Evolutionary conservation across 2,888 invertebrate genomes (phyloP).

Genomic region (Acanthosepion lycidas): DNA sequence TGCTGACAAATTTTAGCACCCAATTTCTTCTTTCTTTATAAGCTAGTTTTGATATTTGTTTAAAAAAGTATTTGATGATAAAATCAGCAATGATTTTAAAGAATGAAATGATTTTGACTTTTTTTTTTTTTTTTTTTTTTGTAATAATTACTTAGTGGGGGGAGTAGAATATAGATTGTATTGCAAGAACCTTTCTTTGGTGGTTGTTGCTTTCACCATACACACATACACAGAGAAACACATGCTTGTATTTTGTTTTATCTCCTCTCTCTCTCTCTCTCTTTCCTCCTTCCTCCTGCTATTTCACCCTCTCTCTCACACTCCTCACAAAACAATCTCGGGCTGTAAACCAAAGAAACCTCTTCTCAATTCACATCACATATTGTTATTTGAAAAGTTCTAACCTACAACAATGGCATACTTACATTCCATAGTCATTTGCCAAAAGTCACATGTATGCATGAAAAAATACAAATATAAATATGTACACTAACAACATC

Average conservation of each 20-base stretch:
- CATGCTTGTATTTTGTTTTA: background rate
- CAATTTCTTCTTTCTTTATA: background rate
- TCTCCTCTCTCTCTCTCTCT: background rate
- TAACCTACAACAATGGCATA: background rate
- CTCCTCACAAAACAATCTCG: background rate
- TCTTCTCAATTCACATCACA: background rate
- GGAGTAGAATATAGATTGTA: too few relatives aligned
- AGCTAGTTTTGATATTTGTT: background rate
- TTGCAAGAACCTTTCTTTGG: background rate
- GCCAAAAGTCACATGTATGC: background rate
- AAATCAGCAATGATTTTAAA: background rate
- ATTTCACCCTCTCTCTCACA: background rate
- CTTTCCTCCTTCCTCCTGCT: too few relatives aligned
- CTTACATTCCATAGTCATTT: slow-evolving; percentile 1
- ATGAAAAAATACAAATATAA: background rate
- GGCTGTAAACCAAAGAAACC: background rate
- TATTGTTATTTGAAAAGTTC: background rate
- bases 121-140: too few relatives aligned
- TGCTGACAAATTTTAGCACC: background rate
- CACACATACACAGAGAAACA: background rate
- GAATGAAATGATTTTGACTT: too few relatives aligned
- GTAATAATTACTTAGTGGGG: too few relatives aligned
- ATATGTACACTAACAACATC: background rate
- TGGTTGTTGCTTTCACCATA: background rate
- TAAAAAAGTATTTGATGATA: background rate